Evolutionary conservation across 2,888 invertebrate species (phyloP).

Genomic region (Morpho achilles): DNA sequence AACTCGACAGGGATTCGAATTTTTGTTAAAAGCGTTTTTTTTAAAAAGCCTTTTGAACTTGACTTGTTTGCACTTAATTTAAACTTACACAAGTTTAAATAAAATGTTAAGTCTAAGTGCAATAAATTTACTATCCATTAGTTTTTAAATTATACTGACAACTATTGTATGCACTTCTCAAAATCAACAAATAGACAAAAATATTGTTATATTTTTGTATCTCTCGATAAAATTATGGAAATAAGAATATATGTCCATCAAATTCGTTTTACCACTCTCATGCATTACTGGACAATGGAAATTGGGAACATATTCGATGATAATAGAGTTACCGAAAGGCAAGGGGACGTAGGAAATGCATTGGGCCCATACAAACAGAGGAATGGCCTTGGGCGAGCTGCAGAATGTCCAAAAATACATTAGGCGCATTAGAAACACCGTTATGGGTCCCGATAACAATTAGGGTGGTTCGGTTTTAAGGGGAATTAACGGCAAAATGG

Average conservation of each 20-base stretch:
- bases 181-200: background rate
- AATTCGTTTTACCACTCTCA: conserved; percentile 57
- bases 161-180: too few relatives aligned
- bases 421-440: conserved; percentile 76
- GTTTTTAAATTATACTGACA: too few relatives aligned
- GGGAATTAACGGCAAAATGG: conserved; percentile 68
- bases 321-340: conserved; percentile 70
- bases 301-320: conserved; percentile 76
- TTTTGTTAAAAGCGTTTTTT: too few relatives aligned
- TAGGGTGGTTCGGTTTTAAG: conserved; percentile 74
- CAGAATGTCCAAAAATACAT: conserved; percentile 78
- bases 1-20: too few relatives aligned
- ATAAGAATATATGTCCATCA: conserved; percentile 61
- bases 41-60: too few relatives aligned
- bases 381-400: conserved; percentile 75
- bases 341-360: conserved; percentile 55
- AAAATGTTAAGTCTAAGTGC: background rate
- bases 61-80: too few relatives aligned
- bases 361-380: conserved; percentile 69
- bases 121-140: too few relatives aligned
- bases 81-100: too few relatives aligned
- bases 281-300: conserved; percentile 67
- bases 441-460: conserved; percentile 77
- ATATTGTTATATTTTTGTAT: conserved; percentile 30
- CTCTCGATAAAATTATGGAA: conserved; percentile 34